Conservation (phyloP, 2,113 vertebrate genomes). For the Tricholaema leucomelas region DNA sequence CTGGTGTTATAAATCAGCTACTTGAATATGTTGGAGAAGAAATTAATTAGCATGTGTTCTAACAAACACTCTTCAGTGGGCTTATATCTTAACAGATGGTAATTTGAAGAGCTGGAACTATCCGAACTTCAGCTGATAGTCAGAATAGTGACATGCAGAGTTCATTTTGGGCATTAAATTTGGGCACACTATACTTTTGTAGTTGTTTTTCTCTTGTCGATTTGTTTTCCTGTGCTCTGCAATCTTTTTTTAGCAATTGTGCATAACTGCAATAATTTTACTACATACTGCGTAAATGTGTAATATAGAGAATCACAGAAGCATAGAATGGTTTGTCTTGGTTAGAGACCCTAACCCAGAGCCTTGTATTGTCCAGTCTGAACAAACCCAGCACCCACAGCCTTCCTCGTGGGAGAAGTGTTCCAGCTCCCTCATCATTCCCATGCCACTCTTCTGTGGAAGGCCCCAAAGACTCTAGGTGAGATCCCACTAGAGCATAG, state of each 20-base stretch:
- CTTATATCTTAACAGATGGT: background rate
- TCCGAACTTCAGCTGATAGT: background rate
- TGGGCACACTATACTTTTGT: background rate
- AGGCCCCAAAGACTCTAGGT: too few species aligned
- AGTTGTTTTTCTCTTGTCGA: background rate
- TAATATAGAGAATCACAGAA: too few species aligned
- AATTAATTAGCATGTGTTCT: constrained; percentile 32
- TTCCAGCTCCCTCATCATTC: too few species aligned
- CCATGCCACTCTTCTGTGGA: too few species aligned
- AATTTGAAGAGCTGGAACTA: background rate
- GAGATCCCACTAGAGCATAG: too few species aligned
- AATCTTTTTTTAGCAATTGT: background rate
- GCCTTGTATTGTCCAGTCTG: too few species aligned
- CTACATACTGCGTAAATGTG: background rate
- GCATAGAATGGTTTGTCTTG: too few species aligned
- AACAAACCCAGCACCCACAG: too few species aligned
- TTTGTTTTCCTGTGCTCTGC: background rate
- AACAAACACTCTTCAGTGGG: constrained; percentile 13
- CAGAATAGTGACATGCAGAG: background rate
- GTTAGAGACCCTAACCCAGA: too few species aligned
- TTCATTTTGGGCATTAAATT: background rate
- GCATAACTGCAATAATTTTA: background rate
- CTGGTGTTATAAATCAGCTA: constrained; percentile 23
- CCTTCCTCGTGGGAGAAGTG: too few species aligned
- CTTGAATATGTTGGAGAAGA: background rate